Evolutionary conservation across 2,113 vertebrate species (phyloP), one percentile per base, ranked within the genome.

Genomic region (Semnopithecus entellus): DNA sequence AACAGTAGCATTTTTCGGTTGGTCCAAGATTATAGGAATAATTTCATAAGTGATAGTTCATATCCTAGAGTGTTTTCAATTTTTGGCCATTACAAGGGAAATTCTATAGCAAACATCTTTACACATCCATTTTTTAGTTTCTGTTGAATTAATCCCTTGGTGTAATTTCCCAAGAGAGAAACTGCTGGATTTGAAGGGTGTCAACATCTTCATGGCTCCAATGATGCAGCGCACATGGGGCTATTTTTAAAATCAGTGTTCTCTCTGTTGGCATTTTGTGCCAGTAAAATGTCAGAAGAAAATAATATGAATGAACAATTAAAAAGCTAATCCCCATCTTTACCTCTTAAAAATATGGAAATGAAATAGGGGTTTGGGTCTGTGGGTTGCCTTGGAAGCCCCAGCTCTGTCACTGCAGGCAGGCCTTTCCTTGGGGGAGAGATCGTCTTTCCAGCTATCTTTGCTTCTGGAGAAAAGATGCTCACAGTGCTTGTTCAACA

Each of bases 221-320:
- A 32, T 27, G 90, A 64, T 0, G 0, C 27, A 0, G 57, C 11
- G 23, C 55, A 2, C 10, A 1, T 30, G 76, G 61, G 61, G 75
- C 57, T 72, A 45, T 64, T 94, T 92, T 92, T 43, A 14, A 66
- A 86, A 82, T 50, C 64, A 6, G 45, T 25, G 16, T 87, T 92
- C 61, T 82, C 72, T 91, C 78, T 14, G 11, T 83, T 45, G 55
- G 48, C 68, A 11, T 91, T 61, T 40, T 48, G 6, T 64, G 84
- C 90, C 94, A 90, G 81, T 73, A 57, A 75, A 81, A 79, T 25
- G 27, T 96, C 91, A 94, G 92, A 78, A 80, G 86, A 45, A 57
- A 50, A 72, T 52, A 72, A 91, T 55, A 61, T n/a, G 80, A 25
- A 23, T 57, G 90, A 75, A 87, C 27, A 79, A 73, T 30, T 55